These are phyloP conservation scores for Menura novaehollandiae DNA, from an alignment of 2,113 vertebrate genomes.

Conservation along the genomic window DNA sequence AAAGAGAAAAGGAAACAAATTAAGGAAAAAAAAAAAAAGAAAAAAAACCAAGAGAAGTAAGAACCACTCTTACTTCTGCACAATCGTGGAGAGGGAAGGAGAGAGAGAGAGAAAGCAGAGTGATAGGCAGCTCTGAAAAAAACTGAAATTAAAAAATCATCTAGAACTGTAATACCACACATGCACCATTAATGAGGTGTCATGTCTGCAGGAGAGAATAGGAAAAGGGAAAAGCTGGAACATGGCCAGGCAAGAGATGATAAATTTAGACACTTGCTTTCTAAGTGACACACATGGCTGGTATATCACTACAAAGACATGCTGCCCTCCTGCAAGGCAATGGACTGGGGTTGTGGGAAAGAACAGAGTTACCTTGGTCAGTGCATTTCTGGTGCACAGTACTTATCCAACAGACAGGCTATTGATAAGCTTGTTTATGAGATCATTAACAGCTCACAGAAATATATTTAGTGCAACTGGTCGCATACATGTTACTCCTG, in stretches of 20 bases:
- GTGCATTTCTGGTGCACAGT: neutral
- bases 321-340: constrained; percentile 3
- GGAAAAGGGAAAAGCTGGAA: constrained; percentile 28
- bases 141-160: neutral
- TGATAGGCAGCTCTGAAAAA: constrained; percentile 45
- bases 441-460: constrained; percentile 3
- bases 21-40: neutral
- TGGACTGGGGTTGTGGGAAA: neutral
- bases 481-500: neutral
- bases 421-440: neutral
- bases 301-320: neutral
- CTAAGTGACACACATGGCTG: neutral
- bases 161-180: constrained; percentile 6
- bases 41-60: constrained; percentile 4
- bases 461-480: neutral
- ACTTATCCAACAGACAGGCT: neutral
- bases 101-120: constrained; percentile 13
- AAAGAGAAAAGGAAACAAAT: neutral
- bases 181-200: constrained; percentile 40
- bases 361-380: neutral
- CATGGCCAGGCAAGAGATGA: constrained; percentile 36
- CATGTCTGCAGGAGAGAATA: constrained; percentile 21
- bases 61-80: constrained; percentile 39
- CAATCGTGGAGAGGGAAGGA: neutral
- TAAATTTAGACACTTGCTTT: constrained; percentile 32